Conservation (phyloP, 2,113 vertebrate genomes). For the Telmatochromis sp. region DNA sequence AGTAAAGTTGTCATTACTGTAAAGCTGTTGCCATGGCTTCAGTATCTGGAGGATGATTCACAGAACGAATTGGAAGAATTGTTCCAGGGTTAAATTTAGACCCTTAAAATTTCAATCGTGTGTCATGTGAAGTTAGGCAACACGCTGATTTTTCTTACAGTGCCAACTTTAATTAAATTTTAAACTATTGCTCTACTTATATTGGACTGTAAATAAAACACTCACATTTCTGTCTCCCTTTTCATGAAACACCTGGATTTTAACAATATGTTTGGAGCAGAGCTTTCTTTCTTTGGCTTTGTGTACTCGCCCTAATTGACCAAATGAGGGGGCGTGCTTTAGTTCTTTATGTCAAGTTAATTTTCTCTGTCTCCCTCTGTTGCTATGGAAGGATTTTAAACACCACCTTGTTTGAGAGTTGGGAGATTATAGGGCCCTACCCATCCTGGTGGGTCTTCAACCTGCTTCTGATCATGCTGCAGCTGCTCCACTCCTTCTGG, state of each 20-base stretch:
- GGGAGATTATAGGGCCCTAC: constrained; percentile 92
- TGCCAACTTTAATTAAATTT: neutral
- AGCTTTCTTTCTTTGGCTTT: neutral
- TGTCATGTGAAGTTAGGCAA: neutral
- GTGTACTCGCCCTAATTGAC: neutral
- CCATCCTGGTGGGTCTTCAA: constrained; percentile 96
- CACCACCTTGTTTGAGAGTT: constrained; percentile 90
- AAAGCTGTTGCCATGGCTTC: constrained; percentile 65
- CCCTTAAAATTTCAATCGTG: neutral
- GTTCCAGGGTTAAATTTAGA: constrained; percentile 5
- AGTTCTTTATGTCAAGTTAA: neutral
- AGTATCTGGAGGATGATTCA: constrained; percentile 40
- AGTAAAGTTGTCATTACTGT: constrained; percentile 41
- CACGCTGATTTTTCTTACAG: neutral
- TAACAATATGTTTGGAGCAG: neutral
- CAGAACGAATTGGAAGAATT: constrained; percentile 7
- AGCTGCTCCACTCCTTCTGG: constrained; percentile 90
- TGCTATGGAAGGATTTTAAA: constrained; percentile 85
- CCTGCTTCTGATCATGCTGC: constrained; percentile 82
- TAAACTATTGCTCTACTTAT: neutral
- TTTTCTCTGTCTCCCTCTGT: neutral
- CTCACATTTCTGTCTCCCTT: neutral
- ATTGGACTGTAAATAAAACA: neutral
- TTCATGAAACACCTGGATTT: neutral
- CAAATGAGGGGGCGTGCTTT: neutral